Conservation (phyloP, 2,888 invertebrate species). For the Rhyacophila evoluta region DNA sequence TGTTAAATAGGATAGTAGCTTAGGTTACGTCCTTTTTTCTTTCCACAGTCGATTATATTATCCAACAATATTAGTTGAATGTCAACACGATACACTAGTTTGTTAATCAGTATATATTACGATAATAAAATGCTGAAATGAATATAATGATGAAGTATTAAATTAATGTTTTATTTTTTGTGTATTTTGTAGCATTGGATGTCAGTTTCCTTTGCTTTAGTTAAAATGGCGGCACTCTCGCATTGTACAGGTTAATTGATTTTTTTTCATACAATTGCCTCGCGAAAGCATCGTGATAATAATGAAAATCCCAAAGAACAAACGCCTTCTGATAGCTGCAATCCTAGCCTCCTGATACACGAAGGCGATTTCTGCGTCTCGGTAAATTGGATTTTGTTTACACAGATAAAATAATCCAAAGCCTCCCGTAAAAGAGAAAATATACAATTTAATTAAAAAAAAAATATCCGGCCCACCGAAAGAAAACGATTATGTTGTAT, state of each 20-base stretch:
- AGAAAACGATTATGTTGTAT: not conserved
- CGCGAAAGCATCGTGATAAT: not conserved
- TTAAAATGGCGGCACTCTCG: not conserved
- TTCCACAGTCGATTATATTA: too few species aligned
- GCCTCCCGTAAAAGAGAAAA: not conserved
- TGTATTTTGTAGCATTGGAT: not conserved
- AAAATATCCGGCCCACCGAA: not conserved
- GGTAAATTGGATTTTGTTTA: not conserved
- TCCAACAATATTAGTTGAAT: too few species aligned
- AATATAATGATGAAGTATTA: too few species aligned
- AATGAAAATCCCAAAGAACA: not conserved
- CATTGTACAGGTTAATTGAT: slow-evolving; percentile 1
- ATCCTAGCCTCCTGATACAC: not conserved
- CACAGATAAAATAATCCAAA: not conserved
- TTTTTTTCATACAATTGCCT: not conserved
- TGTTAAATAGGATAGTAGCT: too few species aligned
- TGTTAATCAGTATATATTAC: too few species aligned
- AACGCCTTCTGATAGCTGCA: not conserved
- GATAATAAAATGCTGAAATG: too few species aligned
- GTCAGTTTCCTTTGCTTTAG: not conserved
- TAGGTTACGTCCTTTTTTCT: too few species aligned
- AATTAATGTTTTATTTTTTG: too few species aligned
- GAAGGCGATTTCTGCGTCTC: not conserved
- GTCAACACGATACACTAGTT: too few species aligned
- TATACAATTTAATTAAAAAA: slow-evolving; percentile 18